Evolutionary conservation across 1,140 invertebrate species (phyloP), one percentile per base, ranked within the genome.

Genomic region (Heliconius nattereri): DNA sequence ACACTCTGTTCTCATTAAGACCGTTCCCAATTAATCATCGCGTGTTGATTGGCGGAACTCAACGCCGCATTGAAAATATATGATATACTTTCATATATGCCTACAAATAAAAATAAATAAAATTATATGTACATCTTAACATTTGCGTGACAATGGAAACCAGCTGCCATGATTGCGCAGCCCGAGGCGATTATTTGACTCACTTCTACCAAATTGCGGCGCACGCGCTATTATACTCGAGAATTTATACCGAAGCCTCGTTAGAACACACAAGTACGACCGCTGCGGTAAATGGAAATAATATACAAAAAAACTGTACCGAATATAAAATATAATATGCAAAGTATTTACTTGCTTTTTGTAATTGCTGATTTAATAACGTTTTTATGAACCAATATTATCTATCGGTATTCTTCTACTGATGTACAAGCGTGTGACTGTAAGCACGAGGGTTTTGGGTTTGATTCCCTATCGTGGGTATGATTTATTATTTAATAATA

Each of bases 191-290:
- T 92, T 92, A 94, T 93, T 94, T 93, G 89, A 89, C 87, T 89
- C 88, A 91, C 90, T 91, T 86, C 89, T 83, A 89, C 91, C 85
- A 94, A 94, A 93, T 93, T 94, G 91, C 90, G 87, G 86, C 85
- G 86, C 90, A 87, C 86, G 85, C 85, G 86, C 87, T 86, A 88
- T 90, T 90, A 91, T 88, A 84, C 81, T 76, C 82, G 85, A 85
- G 84, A 86, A 88, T 87, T 86, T 85, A 78, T 75, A 76, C 75
- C 83, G 83, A 85, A 85, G 77, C 77, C 87, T 88, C 79, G 87
- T 90, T 90, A 91, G 84, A 88, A 76, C 71, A 77, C 71, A 71
- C 76, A 49, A 75, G 60, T 66, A 66, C 60, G 26, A 66, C 26
- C 60, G 11, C 26, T 66, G 26, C 2, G 9, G 26, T 66, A 66